Percentiles rank a stretch among this genome's conserved stretches.
Conservation (phyloP, 1,140 invertebrate species). For the Formica exsecta region DNA sequence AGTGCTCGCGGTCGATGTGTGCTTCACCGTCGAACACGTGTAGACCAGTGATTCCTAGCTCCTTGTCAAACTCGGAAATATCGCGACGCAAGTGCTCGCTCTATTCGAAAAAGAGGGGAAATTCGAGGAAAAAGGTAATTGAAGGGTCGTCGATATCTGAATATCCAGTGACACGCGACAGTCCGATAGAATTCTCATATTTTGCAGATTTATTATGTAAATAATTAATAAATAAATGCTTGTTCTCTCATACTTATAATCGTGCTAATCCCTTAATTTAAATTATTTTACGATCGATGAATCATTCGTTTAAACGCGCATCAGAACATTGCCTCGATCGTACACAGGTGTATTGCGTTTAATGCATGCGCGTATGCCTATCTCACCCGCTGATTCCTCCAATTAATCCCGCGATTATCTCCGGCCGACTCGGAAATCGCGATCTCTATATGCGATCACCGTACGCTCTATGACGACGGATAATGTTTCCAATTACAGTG, state of each 20-base stretch:
- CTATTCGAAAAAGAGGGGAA: neutral
- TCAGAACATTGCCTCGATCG: neutral
- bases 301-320: neutral
- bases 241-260: neutral
- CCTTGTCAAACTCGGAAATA: constrained; percentile 57
- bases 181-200: neutral
- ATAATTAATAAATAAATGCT: neutral
- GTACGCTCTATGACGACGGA: constrained; percentile 35
- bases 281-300: neutral
- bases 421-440: constrained; percentile 61
- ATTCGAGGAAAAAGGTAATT: constrained; percentile 25
- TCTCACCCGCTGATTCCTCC: constrained; percentile 58
- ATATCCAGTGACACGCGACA: neutral
- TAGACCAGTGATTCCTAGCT: constrained; percentile 51
- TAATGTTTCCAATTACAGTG: constrained; percentile 58
- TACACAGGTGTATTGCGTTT: constrained; percentile 6
- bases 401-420: constrained; percentile 77
- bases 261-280: neutral
- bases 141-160: constrained; percentile 24
- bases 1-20: constrained; percentile 46
- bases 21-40: constrained; percentile 50
- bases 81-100: constrained; percentile 28
- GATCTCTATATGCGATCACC: constrained; percentile 53
- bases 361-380: constrained; percentile 43
- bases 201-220: neutral